These are phyloP conservation scores for Sminthopsis crassicaudata DNA, from an alignment of 2,113 vertebrate species.

Conservation along the genomic window DNA sequence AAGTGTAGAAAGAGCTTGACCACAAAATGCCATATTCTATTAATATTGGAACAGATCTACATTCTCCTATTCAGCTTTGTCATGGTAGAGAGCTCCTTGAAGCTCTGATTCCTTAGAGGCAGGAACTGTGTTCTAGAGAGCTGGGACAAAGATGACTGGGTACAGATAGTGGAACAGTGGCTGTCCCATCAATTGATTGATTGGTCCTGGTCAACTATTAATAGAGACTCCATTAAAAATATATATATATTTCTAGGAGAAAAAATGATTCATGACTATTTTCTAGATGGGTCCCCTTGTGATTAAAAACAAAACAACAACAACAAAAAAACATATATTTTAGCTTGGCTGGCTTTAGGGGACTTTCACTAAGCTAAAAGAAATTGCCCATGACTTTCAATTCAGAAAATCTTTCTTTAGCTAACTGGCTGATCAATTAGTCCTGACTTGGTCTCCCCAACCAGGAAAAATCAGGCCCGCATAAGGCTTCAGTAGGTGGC, in stretches of 20 bases:
- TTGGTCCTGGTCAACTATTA: not conserved
- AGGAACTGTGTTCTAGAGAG: not conserved
- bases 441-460: not conserved
- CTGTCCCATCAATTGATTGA: not conserved
- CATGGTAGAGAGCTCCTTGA: not conserved
- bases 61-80: not conserved
- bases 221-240: not conserved
- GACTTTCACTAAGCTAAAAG: not conserved
- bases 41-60: not conserved
- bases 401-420: not conserved
- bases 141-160: not conserved
- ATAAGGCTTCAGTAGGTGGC: conserved; percentile 53
- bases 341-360: not conserved
- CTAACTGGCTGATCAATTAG: not conserved
- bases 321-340: conserved; percentile 48
- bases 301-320: too few relatives aligned
- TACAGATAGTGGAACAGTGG: not conserved
- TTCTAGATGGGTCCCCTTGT: not conserved
- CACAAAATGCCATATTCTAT: not conserved
- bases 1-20: not conserved
- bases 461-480: not conserved
- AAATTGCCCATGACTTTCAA: not conserved
- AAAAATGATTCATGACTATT: conserved; percentile 13
- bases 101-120: not conserved
- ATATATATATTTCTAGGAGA: not conserved